Conservation (phyloP, 2,888 invertebrate genomes). For the Tenthredo distinguenda region DNA sequence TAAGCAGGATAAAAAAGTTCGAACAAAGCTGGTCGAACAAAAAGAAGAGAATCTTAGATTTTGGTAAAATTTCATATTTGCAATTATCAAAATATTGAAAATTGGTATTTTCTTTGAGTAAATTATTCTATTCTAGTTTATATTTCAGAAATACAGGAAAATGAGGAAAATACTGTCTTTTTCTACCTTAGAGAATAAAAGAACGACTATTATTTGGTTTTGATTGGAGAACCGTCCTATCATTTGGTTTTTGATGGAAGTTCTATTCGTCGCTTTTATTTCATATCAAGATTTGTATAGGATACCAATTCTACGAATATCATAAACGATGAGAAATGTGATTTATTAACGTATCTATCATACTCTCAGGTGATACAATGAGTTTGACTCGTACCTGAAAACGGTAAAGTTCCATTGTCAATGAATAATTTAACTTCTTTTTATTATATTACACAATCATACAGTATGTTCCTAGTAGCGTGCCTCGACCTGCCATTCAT, state of each 20-base stretch:
- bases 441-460: conserved; percentile 33
- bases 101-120: neutral
- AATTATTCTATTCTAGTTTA: too few relatives aligned
- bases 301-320: neutral
- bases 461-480: conserved; percentile 7
- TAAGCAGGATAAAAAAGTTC: too few relatives aligned
- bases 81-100: neutral
- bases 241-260: neutral
- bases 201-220: neutral
- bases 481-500: neutral
- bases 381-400: conserved; percentile 10
- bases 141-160: too few relatives aligned
- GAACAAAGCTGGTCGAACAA: too few relatives aligned
- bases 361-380: conserved; percentile 9
- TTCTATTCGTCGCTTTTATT: neutral
- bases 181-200: too few relatives aligned
- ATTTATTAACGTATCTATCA: conserved; percentile 28
- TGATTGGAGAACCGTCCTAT: neutral
- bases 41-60: too few relatives aligned
- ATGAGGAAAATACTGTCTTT: too few relatives aligned
- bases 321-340: conserved; percentile 12
- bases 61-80: too few relatives aligned
- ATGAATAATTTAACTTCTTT: conserved; percentile 33
- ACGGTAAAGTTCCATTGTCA: neutral
- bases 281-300: neutral